These are phyloP conservation scores for Spicauda simplicius DNA, from an alignment of 2,888 invertebrate species.

Conservation along the genomic window DNA sequence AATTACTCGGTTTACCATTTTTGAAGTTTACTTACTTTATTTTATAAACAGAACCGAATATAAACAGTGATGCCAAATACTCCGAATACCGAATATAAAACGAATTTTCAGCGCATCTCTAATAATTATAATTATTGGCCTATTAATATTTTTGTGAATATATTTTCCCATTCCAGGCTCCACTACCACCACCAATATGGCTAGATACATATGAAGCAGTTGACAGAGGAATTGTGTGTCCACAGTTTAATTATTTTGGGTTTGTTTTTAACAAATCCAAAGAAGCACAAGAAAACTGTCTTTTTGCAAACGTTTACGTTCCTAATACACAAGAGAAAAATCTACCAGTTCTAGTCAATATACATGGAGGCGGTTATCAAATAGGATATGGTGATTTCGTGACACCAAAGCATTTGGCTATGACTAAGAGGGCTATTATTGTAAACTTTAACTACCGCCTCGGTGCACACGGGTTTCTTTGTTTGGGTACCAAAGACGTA, in stretches of 20 bases:
- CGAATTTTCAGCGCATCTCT: too few species aligned
- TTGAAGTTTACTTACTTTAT: too few species aligned
- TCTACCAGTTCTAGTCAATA: slow-evolving; percentile 63
- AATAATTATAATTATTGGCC: background rate
- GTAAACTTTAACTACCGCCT: slow-evolving; percentile 63
- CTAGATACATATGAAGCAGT: slow-evolving; percentile 50
- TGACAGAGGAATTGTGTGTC: slow-evolving; percentile 50
- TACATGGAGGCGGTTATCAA: slow-evolving; percentile 72
- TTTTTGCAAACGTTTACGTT: slow-evolving; percentile 47
- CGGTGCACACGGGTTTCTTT: slow-evolving; percentile 57
- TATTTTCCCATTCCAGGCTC: slow-evolving; percentile 47
- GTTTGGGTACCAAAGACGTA: slow-evolving; percentile 57
- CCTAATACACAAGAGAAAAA: slow-evolving; percentile 44
- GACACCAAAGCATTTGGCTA: slow-evolving; percentile 46
- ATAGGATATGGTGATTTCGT: slow-evolving; percentile 54
- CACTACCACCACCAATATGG: slow-evolving; percentile 55
- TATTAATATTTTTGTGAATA: background rate
- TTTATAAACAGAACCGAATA: too few species aligned
- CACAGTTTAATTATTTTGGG: slow-evolving; percentile 43
- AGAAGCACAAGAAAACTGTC: slow-evolving; percentile 44
- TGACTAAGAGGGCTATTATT: slow-evolving; percentile 51
- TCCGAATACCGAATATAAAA: too few species aligned
- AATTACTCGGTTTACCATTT: too few species aligned
- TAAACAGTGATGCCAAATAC: too few species aligned
- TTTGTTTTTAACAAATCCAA: slow-evolving; percentile 3